Evolutionary conservation across 2,888 invertebrate species (phyloP), one percentile per base, ranked within the genome.

Genomic region (Dasysyrphus tricinctus): DNA sequence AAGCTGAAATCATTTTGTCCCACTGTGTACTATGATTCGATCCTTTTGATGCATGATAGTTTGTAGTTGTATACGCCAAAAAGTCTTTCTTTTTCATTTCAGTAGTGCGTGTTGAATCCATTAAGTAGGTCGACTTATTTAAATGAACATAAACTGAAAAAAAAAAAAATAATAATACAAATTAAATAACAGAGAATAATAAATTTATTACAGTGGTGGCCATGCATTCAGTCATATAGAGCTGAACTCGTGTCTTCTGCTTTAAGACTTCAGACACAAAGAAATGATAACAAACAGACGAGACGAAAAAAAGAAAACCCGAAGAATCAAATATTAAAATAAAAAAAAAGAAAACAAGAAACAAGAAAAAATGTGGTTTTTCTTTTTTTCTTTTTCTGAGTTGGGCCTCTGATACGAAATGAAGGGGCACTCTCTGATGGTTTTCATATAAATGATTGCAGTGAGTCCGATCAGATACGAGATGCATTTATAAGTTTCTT

Each of bases 101-200:
- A 59, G 67, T 75, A 75, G 61, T 83, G 80, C 75, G 84, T 84
- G 54, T 63, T 80, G 65, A 54, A 67, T 72, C 57, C 76, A 59
- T 59, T 76, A 84, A 84, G 75, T 84, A 84, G 84, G 84, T 84
- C 84, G 75, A 72, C 75, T 76, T 80, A 73, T 84, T 80, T 84
- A 80, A 76, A 76, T 76, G 57, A 80, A 80, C 11, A 63, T 34
- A 65, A 74, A 73, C 9, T 59, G 32, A 80, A 67, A 5, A 7
- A 70, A 5, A 56, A 65, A 16, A 39, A 16, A 37, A 59, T 4
- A 63, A 54, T 49, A 54, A 57, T 51, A 5, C 63, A 57, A 16
- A 80, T 51, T 32, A 24, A 67, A 67, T 24, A 67, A 47, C 49
- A 32, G 63, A 44, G 61, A 63, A 44, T 59, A 76, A 81, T 72